These are phyloP conservation scores for Perca fluviatilis DNA, from an alignment of 2,113 vertebrate species.

Conservation along the genomic window DNA sequence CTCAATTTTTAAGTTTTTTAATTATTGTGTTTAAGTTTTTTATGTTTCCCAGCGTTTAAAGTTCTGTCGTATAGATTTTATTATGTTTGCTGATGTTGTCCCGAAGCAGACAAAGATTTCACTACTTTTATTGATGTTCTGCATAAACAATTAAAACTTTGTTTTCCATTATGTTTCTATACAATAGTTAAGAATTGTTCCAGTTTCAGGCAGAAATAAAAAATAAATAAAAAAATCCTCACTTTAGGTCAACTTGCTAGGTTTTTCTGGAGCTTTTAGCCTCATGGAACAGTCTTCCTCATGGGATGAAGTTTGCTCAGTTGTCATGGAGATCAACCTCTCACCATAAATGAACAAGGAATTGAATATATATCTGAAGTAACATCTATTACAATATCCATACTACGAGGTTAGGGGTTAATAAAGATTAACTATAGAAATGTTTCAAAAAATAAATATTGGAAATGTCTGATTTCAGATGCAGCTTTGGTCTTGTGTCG, in stretches of 20 bases:
- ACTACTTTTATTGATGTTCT: background rate
- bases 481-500: background rate
- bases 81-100: background rate
- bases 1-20: background rate
- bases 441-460: background rate
- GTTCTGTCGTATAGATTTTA: background rate
- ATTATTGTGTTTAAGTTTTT: background rate
- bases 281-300: background rate
- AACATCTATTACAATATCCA: background rate
- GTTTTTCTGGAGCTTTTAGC: background rate
- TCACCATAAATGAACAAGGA: background rate
- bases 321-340: conserved; percentile 1
- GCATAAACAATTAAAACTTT: background rate
- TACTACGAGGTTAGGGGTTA: background rate
- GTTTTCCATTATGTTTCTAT: background rate
- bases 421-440: background rate
- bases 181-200: background rate
- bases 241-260: background rate
- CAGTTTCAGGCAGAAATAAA: background rate
- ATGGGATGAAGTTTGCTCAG: background rate
- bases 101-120: background rate
- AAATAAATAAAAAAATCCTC: background rate
- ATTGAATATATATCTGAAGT: background rate
- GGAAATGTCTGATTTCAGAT: background rate
- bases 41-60: background rate